These are phyloP conservation scores for Procambarus virginalis DNA, from an alignment of 1,140 invertebrate genomes.

Conservation along the genomic window DNA sequence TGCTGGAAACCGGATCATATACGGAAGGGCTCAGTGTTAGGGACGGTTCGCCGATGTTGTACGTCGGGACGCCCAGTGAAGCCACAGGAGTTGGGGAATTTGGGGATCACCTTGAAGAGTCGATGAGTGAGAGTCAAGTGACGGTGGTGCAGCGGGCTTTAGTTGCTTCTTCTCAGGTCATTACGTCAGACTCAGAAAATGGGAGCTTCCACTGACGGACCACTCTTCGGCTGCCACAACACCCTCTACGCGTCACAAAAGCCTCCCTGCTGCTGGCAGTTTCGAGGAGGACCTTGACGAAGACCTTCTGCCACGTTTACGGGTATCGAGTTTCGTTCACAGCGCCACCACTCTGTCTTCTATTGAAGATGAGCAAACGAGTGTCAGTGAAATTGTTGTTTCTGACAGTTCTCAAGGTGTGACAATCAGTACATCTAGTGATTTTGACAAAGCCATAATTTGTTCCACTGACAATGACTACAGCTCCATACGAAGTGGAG, in stretches of 20 bases:
- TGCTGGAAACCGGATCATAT: not conserved
- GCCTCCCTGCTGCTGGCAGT: constrained; percentile 43
- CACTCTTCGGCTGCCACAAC: constrained; percentile 66
- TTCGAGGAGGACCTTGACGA: constrained; percentile 70
- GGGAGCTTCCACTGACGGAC: constrained; percentile 66
- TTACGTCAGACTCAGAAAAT: constrained; percentile 69
- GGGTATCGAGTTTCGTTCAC: constrained; percentile 46
- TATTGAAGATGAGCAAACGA: constrained; percentile 66
- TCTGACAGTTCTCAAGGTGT: constrained; percentile 57
- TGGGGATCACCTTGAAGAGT: constrained; percentile 67
- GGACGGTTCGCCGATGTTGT: constrained; percentile 31
- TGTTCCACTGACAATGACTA: constrained; percentile 66
- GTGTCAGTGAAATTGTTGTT: constrained; percentile 65
- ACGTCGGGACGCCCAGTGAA: constrained; percentile 37
- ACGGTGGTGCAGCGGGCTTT: constrained; percentile 62
- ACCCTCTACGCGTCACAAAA: constrained; percentile 65
- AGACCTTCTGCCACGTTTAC: constrained; percentile 49
- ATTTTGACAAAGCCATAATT: constrained; percentile 62
- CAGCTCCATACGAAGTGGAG: constrained; percentile 64
- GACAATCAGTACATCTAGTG: constrained; percentile 65
- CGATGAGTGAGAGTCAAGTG: constrained; percentile 70
- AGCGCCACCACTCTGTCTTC: constrained; percentile 66
- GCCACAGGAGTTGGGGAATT: constrained; percentile 35
- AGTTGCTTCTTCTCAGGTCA: constrained; percentile 50
- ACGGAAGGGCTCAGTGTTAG: not conserved